phyloP scores from a whole-genome alignment of 2,797 vertebrate genomes.

The Falco cherrug region DNA sequence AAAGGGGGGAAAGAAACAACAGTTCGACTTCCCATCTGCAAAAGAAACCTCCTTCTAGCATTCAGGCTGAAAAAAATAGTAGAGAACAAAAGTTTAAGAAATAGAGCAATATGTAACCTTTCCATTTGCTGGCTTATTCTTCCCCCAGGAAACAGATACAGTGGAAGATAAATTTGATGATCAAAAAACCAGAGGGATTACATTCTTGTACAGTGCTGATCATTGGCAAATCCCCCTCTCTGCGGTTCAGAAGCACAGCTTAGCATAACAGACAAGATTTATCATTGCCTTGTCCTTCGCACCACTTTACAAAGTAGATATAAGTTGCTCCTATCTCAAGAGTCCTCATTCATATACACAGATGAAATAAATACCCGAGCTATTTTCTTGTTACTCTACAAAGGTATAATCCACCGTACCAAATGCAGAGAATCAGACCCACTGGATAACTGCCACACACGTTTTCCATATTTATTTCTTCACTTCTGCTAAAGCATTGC shows the following conservation, averaged over 20 bases:
- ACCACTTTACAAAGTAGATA: not conserved
- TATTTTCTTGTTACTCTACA: not conserved
- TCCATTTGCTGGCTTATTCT: constrained; percentile 45
- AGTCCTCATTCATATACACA: not conserved
- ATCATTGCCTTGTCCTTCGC: constrained; percentile 52
- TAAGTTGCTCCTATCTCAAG: not conserved
- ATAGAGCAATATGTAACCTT: constrained; percentile 31
- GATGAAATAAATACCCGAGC: not conserved
- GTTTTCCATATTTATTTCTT: not conserved
- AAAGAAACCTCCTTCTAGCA: not conserved
- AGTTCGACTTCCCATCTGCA: not conserved
- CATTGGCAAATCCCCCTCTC: constrained; percentile 49
- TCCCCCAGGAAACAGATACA: constrained; percentile 36
- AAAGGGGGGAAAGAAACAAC: not conserved
- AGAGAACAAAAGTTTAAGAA: constrained; percentile 44
- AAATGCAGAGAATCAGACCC: not conserved
- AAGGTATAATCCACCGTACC: not conserved
- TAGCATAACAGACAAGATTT: constrained; percentile 47
- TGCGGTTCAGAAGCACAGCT: constrained; percentile 44
- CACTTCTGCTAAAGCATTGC: not conserved
- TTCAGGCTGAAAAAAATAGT: not conserved
- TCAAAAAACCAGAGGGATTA: constrained; percentile 50
- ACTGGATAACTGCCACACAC: not conserved
- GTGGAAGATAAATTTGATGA: constrained; percentile 48
- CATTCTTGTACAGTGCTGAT: constrained; percentile 20